Percentiles rank a stretch among this genome's conserved stretches.
phyloP scores from a whole-genome alignment of 2,888 invertebrate genomes.

The Dyspetes luteomarginatus region DNA sequence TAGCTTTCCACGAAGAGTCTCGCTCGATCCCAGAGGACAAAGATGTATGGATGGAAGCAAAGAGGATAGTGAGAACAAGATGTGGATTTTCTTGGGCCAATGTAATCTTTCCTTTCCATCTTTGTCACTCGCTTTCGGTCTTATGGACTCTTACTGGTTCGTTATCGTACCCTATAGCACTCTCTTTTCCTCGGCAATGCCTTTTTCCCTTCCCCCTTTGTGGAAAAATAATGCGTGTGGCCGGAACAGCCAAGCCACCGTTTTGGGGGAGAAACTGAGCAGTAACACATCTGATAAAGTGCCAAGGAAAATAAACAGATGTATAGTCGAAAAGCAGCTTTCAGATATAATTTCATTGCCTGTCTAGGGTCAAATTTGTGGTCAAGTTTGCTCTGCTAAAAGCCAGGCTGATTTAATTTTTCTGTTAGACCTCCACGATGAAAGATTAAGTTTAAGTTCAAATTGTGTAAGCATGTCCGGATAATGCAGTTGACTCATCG shows the following conservation, averaged over 20 bases:
- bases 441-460: neutral
- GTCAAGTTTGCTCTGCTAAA: neutral
- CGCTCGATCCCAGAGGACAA: constrained; percentile 15
- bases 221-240: neutral
- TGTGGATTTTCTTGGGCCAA: constrained; percentile 10
- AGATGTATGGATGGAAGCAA: too few species aligned
- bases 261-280: neutral
- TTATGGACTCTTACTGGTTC: neutral
- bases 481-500: constrained; percentile 34
- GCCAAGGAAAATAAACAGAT: constrained; percentile 7
- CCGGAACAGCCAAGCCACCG: neutral
- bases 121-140: constrained; percentile 44
- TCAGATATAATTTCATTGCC: constrained; percentile 19
- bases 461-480: constrained; percentile 1
- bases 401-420: neutral
- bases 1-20: constrained; percentile 53
- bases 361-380: neutral
- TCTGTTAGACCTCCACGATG: neutral
- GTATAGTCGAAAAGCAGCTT: constrained; percentile 10
- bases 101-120: constrained; percentile 60
- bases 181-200: constrained; percentile 53
- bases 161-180: constrained; percentile 6
- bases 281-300: constrained; percentile 45
- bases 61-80: too few species aligned
- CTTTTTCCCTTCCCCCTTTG: constrained; percentile 28